Base-by-base conservation (phyloP, 37 sponge, comb jelly and placozoan genomes). In the Spongia lamella region DNA sequence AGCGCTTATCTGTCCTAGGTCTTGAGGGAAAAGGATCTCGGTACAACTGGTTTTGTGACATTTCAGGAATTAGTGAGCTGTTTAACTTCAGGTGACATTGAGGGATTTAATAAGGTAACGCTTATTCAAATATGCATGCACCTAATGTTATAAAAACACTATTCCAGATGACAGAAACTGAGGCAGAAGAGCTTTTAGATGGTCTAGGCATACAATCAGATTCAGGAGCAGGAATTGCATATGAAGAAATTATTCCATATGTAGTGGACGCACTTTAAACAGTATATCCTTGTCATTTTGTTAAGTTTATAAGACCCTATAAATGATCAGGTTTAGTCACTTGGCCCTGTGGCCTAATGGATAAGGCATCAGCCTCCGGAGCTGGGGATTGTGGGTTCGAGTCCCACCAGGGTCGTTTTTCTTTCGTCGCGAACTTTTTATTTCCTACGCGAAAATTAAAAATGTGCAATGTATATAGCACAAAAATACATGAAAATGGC, bases 361-460 rank as follows among this genome's bases (percentile, higher is more conserved):
- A 90, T 84, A 84, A 85, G 90, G 87, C 90, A 90, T 90, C 90
- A 89, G 89, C 89, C 89, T 89, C 89, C 89, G 89, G 89, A 89
- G 89, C 89, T 89, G 89, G 89, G 89, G 89, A 89, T 89, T 89
- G 89, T 89, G 89, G 89, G 89, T 89, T 89, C 89, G 89, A 89
- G 89, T 89, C 89, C 89, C 89, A 89, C 60, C 89, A 89, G 89
- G 89, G 89, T 89, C 89, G 89, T 19, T 67, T 75, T 76, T 84
- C 56, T 79, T 60, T 40, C 43, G 19, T 2, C 22, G 54, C 33
- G 20, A 14, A 20, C 36, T 66, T 72, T 66, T 61, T 66, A 13
- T 43, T 43, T 43, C 47, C 9, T 9, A 43, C 7, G n/a, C n/a
- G n/a, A n/a, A n/a, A n/a, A n/a, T n/a, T 5, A 43, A 5, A 43